Evolutionary conservation across 1,140 invertebrate genomes (phyloP), one percentile per base, ranked within the genome.

Genomic region (Bombus polaris): DNA sequence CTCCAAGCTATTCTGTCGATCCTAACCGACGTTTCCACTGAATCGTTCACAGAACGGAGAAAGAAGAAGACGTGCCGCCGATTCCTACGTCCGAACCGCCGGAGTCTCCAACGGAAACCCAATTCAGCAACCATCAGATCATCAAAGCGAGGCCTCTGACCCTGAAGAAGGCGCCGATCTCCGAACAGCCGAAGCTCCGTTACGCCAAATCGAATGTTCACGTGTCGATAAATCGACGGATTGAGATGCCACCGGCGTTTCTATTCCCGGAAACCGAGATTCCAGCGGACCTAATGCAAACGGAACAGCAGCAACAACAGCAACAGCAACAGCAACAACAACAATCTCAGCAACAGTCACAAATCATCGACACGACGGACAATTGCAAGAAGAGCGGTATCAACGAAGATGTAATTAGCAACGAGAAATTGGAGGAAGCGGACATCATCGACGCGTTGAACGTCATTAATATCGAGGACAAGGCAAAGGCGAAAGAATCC

Each of bases 181-280:
- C 97, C 78, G 97, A 98, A 92, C 97, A 97, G 87, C 97, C 97
- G 3, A 97, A 97, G 85, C 94, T 98, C 39, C 96, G 97, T 91
- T 97, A 96, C 86, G 93, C 96, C 83, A 94, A 95, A 92, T 94
- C 95, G 53, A 95, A 96, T 93, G 95, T 97, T 39, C 96, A 97
- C 91, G 96, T 97, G 66, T 96, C 96, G 82, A 97, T 97, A 91
- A 97, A 97, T 91, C 95, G 97, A 77, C 95, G 97, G 70, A 98
- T 97, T 90, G 98, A 98, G 94, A 97, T 98, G 97, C 97, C 97
- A 57, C 97, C 97, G 32, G 96, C 97, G 35, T 98, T 97, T 93
- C 95, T 98, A 65, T 98, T 98, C 93, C 97, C 97, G 37, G 97
- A 98, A 94, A 97, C 96, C 91, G 97, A 97, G 90, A 96, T 96